phyloP scores from a whole-genome alignment of 2,888 invertebrate species.

The Blomia tropicalis region DNA sequence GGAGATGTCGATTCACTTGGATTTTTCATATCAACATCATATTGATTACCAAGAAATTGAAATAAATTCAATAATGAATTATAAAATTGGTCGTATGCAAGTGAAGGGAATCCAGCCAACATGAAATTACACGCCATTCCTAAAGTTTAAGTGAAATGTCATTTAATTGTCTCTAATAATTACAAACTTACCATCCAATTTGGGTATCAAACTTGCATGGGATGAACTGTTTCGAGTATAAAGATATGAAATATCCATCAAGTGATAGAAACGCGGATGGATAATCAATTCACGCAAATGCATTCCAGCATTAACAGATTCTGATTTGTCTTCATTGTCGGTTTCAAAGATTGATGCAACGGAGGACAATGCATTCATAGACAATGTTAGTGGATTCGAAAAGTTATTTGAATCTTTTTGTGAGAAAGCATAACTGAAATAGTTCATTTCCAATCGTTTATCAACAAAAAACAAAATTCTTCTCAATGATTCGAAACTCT shows the following conservation, averaged over 20 bases:
- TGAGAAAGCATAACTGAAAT: background rate
- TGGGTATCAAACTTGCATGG: slow-evolving; percentile 47
- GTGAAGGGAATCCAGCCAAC: slow-evolving; percentile 61
- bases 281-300: slow-evolving; percentile 42
- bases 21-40: slow-evolving; percentile 32
- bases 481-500: background rate
- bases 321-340: no score
- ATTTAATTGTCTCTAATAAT: no score
- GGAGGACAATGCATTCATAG: slow-evolving; percentile 37
- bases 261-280: slow-evolving; percentile 76
- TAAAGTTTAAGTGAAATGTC: background rate
- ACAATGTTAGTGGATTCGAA: background rate
- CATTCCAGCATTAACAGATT: slow-evolving; percentile 40
- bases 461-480: slow-evolving; percentile 34
- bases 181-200: slow-evolving; percentile 49
- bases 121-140: slow-evolving; percentile 70
- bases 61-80: slow-evolving; percentile 62
- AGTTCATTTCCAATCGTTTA: slow-evolving; percentile 34
- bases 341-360: no score
- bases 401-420: background rate
- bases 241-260: slow-evolving; percentile 47
- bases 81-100: slow-evolving; percentile 68
- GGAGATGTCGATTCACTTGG: background rate
- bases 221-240: background rate
- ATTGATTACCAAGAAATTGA: slow-evolving; percentile 58